Conservation (phyloP, 2,888 invertebrate genomes). For the Lathronympha strigana region DNA sequence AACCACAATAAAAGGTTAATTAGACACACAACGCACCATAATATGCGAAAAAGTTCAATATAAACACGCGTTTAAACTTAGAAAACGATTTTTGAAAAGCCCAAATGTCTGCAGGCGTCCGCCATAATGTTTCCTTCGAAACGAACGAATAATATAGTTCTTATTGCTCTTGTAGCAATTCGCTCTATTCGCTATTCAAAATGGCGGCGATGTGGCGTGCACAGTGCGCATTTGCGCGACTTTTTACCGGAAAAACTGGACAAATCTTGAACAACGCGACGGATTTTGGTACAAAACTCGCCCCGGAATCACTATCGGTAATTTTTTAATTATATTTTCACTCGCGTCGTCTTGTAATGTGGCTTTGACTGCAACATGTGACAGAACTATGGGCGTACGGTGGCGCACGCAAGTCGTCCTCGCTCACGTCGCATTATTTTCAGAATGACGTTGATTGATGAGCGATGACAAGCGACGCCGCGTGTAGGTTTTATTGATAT, state of each 20-base stretch:
- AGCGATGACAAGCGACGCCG: slow-evolving; percentile 39
- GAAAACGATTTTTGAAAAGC: slow-evolving; percentile 85
- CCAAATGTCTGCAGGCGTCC: slow-evolving; percentile 83
- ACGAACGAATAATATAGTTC: slow-evolving; percentile 85
- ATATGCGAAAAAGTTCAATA: slow-evolving; percentile 85
- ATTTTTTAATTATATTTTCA: slow-evolving; percentile 77
- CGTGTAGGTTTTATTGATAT: slow-evolving; percentile 46
- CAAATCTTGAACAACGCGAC: slow-evolving; percentile 78
- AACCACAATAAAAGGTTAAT: slow-evolving; percentile 80
- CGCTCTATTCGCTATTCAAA: slow-evolving; percentile 85
- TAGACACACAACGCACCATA: slow-evolving; percentile 80
- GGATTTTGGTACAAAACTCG: slow-evolving; percentile 73
- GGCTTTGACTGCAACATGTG: slow-evolving; percentile 81
- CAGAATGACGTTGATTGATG: slow-evolving; percentile 44
- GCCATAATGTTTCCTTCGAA: slow-evolving; percentile 85
- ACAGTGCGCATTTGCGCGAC: slow-evolving; percentile 79
- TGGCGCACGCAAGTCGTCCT: slow-evolving; percentile 64
- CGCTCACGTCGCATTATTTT: slow-evolving; percentile 43
- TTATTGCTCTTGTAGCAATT: slow-evolving; percentile 84
- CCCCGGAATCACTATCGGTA: slow-evolving; percentile 77
- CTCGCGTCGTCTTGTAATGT: slow-evolving; percentile 71
- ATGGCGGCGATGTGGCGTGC: slow-evolving; percentile 84
- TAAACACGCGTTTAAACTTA: slow-evolving; percentile 83
- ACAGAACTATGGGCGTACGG: slow-evolving; percentile 81
- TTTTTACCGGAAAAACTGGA: slow-evolving; percentile 77